phyloP scores from a whole-genome alignment of 2,888 invertebrate species.

The Belgica antarctica region DNA sequence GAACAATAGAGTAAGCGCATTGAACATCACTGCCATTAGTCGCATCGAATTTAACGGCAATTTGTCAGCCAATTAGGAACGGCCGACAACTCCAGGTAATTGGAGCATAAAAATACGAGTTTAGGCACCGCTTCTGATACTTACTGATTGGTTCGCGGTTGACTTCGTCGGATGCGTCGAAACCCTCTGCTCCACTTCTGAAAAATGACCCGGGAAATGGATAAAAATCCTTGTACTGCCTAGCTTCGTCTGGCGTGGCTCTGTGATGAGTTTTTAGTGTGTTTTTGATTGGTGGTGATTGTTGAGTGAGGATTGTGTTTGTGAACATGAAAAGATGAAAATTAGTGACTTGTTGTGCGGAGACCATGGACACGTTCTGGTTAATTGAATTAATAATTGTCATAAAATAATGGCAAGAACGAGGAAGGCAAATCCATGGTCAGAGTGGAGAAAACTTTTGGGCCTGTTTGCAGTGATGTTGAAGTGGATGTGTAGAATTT shows the following conservation, averaged over 20 bases:
- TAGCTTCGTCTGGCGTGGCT: not conserved
- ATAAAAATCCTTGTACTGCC: not conserved
- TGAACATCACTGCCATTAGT: not conserved
- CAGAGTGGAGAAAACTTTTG: not conserved
- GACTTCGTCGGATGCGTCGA: not conserved
- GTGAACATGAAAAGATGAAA: conserved; percentile 13
- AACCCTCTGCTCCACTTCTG: not conserved
- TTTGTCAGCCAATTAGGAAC: not conserved
- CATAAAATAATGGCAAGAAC: not conserved
- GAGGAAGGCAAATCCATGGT: not conserved
- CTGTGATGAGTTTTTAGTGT: not conserved
- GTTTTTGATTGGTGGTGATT: not conserved
- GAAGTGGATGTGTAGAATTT: too few relatives aligned
- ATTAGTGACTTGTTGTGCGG: not conserved
- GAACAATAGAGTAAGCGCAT: not conserved
- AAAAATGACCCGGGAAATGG: conserved; percentile 8
- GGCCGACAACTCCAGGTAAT: not conserved
- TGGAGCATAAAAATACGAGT: conserved; percentile 3
- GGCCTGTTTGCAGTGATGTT: not conserved
- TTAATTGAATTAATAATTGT: not conserved
- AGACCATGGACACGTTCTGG: not conserved
- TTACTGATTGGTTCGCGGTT: conserved; percentile 21
- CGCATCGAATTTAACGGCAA: not conserved
- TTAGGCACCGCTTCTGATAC: not conserved
- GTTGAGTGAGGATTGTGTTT: not conserved